Evolutionary conservation across 2,113 vertebrate genomes (phyloP), one percentile per base, ranked within the genome.

Genomic region (Pachypanchax playfairii): DNA sequence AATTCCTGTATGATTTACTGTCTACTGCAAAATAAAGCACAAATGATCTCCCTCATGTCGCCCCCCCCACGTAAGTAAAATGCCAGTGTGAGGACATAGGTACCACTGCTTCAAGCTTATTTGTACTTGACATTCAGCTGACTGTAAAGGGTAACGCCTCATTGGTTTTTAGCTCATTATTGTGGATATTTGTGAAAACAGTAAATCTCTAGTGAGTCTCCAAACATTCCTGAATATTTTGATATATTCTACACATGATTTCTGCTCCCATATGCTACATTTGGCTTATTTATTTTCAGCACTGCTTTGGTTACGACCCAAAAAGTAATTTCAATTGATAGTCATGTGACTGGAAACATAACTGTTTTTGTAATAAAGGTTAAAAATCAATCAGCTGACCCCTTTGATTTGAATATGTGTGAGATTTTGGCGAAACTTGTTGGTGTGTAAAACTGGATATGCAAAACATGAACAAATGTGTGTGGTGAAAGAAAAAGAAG

Each of bases 1-100:
- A 91, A 87, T 83, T 68, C 46, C 43, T 88, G 87, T 90, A 86
- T 84, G 58, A 81, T 89, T 86, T 84, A 76, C 84, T 91, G 89
- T 91, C 73, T 78, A 80, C 82, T 91, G 89, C 84, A 78, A 83
- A 90, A 91, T 90, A 90, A 88, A 90, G 73, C 55, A 25, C 79
- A 79, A 86, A 84, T 61, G 63, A 75, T 41, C 58, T 84, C 73
- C 84, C 81, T 65, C 66, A 85, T 74, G 74, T 26, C 72, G 21
- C 54, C 42, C 11, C 33, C 13, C n/a, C n/a, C n/a, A n/a, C n/a
- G n/a, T n/a, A 51, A 55, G 36, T 61, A 20, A 52, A 68, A 59
- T 65, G 73, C 53, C 33, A 61, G 0, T 12, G 53, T 25, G 62
- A 70, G 63, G 57, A 78, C 42, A 11, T 44, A 54, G 44, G 61